Evolutionary conservation across 2,113 vertebrate species (phyloP), one percentile per base, ranked within the genome.

Genomic region (Empidonax traillii): DNA sequence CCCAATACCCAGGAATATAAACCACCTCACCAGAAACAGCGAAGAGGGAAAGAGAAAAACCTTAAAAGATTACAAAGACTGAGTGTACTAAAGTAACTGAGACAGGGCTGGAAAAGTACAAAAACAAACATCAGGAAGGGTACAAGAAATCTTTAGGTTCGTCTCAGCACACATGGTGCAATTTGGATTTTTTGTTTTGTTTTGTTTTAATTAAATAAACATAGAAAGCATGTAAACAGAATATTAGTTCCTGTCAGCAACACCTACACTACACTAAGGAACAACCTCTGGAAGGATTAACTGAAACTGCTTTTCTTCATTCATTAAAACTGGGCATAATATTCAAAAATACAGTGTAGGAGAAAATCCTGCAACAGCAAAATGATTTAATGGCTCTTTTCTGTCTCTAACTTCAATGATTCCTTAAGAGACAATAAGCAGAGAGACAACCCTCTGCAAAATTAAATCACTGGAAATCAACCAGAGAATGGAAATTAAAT

Each of bases 401-500:
- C 82, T 63, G 89, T 90, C 79, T 72, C 66, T 74, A 87, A 79
- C 75, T 97, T 71, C 69, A 65, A 31, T 46, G 88, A 75, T 53
- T 90, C 88, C 59, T 23, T 86, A 80, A 59, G 31, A 97, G 87
- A 97, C 90, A 97, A 91, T 89, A 97, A 96, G 95, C 93, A 97
- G 95, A 97, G 87, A 97, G 86, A 94, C 82, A 91, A 94, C 58
- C 65, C 80, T 87, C 89, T 71, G 47, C 87, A 96, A 97, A 97
- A 97, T 97, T 95, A 95, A 97, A 96, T 97, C 94, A 97, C 83
- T 63, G 58, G 47, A 71, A 96, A 95, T 94, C 96, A 97, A 97
- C 94, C 12, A 7, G 76, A 97, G 92, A 95, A 92, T 51, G 92
- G 78, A 97, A 97, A 97, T 97, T 97, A 96, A 97, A 96, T 97